phyloP scores from a whole-genome alignment of 2,113 vertebrate genomes.

The Propithecus coquereli region DNA sequence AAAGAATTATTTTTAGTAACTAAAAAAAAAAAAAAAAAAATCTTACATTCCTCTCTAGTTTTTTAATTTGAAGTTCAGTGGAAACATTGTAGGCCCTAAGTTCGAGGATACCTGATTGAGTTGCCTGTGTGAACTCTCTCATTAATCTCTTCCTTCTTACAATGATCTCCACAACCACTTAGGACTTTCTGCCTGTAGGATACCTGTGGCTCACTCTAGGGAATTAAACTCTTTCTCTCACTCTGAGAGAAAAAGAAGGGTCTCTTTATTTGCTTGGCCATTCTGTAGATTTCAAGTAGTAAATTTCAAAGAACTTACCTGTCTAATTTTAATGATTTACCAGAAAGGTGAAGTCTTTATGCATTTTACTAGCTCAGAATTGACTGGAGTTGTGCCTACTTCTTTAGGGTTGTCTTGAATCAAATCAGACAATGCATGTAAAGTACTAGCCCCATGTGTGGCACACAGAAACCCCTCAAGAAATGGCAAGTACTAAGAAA shows the following conservation, averaged over 20 bases:
- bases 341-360: background rate
- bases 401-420: background rate
- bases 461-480: background rate
- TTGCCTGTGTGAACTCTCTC: background rate
- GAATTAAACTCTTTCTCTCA: background rate
- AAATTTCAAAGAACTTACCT: background rate
- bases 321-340: background rate
- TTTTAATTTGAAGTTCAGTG: background rate
- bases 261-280: background rate
- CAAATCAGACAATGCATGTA: background rate
- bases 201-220: background rate
- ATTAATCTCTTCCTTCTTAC: background rate
- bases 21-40: background rate
- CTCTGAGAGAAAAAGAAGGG: background rate
- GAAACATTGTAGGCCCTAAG: background rate
- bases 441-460: background rate
- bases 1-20: slow-evolving; percentile 37
- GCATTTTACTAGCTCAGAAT: background rate
- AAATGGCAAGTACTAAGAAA: background rate
- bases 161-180: background rate
- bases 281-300: background rate
- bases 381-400: background rate
- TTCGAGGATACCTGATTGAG: background rate
- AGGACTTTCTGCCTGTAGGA: background rate
- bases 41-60: background rate